phyloP scores from a whole-genome alignment of 2,888 invertebrate genomes.

The Erebia ligea region DNA sequence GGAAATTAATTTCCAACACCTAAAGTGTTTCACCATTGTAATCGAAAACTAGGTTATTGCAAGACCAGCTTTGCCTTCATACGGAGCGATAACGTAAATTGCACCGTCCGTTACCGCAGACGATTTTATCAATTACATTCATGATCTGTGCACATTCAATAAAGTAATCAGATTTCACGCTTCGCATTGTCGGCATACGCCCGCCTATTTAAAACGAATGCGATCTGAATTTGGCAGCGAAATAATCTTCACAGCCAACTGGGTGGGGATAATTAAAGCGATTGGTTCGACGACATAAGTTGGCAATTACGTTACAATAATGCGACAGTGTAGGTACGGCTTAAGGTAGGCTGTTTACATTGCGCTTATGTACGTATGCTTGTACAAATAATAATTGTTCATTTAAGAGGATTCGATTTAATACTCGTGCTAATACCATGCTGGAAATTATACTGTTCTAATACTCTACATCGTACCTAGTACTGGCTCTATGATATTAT shows the following conservation, averaged over 20 bases:
- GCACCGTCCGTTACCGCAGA: slow-evolving; percentile 59
- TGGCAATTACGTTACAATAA: slow-evolving; percentile 67
- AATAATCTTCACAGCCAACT: slow-evolving; percentile 70
- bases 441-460: neutral
- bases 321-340: slow-evolving; percentile 51
- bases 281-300: slow-evolving; percentile 71
- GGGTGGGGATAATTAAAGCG: slow-evolving; percentile 68
- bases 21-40: slow-evolving; percentile 36
- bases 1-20: slow-evolving; percentile 39
- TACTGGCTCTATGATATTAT: neutral
- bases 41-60: slow-evolving; percentile 41
- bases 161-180: slow-evolving; percentile 74
- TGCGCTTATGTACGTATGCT: slow-evolving; percentile 39
- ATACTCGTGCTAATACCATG: slow-evolving; percentile 2
- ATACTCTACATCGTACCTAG: neutral
- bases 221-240: slow-evolving; percentile 67
- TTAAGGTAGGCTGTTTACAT: slow-evolving; percentile 54
- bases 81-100: slow-evolving; percentile 51
- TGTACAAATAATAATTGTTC: slow-evolving; percentile 36
- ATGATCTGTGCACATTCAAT: slow-evolving; percentile 64
- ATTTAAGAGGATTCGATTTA: slow-evolving; percentile 23
- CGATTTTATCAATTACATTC: slow-evolving; percentile 76
- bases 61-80: slow-evolving; percentile 39
- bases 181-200: slow-evolving; percentile 62
- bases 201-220: slow-evolving; percentile 49